Percentiles rank a stretch among this genome's conserved stretches.
These are phyloP conservation scores for Drosophila pseudotalamancana DNA, from an alignment of 2,888 invertebrate species.

Conservation along the genomic window DNA sequence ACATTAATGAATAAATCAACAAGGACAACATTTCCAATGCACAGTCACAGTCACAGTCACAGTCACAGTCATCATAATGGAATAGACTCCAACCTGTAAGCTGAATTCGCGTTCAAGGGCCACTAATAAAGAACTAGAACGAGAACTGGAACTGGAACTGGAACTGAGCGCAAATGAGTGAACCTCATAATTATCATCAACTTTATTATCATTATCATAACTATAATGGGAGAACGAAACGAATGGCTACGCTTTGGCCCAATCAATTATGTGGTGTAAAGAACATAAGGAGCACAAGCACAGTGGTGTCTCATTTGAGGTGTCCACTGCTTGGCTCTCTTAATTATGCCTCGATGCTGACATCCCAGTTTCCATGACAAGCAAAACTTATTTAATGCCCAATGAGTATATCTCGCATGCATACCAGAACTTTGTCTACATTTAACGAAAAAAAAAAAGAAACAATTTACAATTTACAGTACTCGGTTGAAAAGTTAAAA, in stretches of 20 bases:
- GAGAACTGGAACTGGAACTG: no score
- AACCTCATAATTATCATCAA: slow-evolving; percentile 33
- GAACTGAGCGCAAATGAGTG: slow-evolving; percentile 58
- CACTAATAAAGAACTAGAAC: slow-evolving; percentile 61
- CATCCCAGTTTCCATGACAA: slow-evolving; percentile 64
- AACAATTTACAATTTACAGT: slow-evolving; percentile 25
- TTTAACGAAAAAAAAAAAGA: slow-evolving; percentile 12
- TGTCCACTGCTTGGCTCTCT: slow-evolving; percentile 25
- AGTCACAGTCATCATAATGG: slow-evolving; percentile 17
- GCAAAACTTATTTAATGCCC: slow-evolving; percentile 66
- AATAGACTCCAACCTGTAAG: slow-evolving; percentile 18
- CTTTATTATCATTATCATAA: slow-evolving; percentile 11
- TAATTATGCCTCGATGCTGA: slow-evolving; percentile 51
- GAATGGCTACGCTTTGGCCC: slow-evolving; percentile 32
- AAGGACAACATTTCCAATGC: slow-evolving; percentile 46
- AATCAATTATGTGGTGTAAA: slow-evolving; percentile 67
- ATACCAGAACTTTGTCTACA: slow-evolving; percentile 46
- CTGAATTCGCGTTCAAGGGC: slow-evolving; percentile 32
- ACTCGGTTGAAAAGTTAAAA: slow-evolving; percentile 65
- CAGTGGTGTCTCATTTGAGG: slow-evolving; percentile 29
- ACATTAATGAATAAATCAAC: slow-evolving; percentile 74
- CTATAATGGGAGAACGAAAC: neutral
- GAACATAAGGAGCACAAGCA: no score
- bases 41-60: neutral
- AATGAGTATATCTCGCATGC: slow-evolving; percentile 53